Percentiles rank a stretch among this genome's conserved stretches.
phyloP scores from a whole-genome alignment of 37 sponge, comb jelly and placozoan genomes.

The Geodia barretti region DNA sequence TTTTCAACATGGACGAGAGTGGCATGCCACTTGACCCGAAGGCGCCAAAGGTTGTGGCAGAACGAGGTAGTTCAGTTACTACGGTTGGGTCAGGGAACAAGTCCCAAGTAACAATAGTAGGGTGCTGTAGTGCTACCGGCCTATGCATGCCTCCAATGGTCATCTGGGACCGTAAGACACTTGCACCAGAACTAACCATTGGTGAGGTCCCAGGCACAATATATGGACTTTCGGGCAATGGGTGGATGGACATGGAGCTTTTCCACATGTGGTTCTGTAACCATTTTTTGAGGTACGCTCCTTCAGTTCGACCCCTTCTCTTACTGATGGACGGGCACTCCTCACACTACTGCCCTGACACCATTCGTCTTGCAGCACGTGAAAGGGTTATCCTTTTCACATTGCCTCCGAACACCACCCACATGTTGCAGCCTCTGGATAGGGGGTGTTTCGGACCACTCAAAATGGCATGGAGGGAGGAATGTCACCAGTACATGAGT shows the following conservation, averaged over 20 bases:
- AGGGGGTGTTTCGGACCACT: conserved; percentile 32
- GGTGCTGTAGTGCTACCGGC: conserved; percentile 53
- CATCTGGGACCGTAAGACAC: conserved; percentile 31
- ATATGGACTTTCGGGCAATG: conserved; percentile 37
- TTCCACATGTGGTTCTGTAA: conserved; percentile 46
- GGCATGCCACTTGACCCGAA: conserved; percentile 40
- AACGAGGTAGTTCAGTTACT: not conserved
- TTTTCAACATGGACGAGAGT: conserved; percentile 38
- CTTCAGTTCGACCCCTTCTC: conserved; percentile 36
- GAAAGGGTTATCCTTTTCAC: conserved; percentile 25
- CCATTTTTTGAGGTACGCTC: conserved; percentile 49
- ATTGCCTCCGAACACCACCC: conserved; percentile 56
- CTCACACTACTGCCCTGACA: conserved; percentile 28
- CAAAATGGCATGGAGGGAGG: conserved; percentile 30
- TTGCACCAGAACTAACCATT: conserved; percentile 23
- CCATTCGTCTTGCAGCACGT: conserved; percentile 19
- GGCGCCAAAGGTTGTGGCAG: conserved; percentile 22
- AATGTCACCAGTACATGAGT: conserved; percentile 24
- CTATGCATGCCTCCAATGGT: conserved; percentile 55
- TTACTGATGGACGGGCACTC: conserved; percentile 56
- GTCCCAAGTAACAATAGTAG: conserved; percentile 47
- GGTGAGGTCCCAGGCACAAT: conserved; percentile 56
- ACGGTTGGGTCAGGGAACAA: conserved; percentile 36
- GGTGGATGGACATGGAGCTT: conserved; percentile 47
- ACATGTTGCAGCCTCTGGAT: conserved; percentile 51